Conservation (phyloP, 2,113 vertebrate genomes). For the Alectura lathami region DNA sequence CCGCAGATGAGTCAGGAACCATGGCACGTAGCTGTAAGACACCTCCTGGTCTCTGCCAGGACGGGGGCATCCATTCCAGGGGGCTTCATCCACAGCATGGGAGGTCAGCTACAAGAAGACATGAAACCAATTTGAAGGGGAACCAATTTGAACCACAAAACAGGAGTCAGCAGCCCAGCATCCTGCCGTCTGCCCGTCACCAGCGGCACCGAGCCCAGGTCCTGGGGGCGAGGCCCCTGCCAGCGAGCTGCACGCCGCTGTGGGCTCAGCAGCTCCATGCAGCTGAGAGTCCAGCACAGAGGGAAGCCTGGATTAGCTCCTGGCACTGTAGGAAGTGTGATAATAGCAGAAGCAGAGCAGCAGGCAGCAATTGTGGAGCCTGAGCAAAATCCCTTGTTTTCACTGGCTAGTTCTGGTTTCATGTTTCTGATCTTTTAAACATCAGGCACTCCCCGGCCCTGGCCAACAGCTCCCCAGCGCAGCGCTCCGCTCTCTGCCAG, state of each 20-base stretch:
- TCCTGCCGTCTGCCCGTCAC: not conserved
- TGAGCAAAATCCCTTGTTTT: conserved; percentile 69
- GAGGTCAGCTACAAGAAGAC: rapidly evolving
- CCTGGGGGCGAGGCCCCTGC: not conserved
- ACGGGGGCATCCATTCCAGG: not conserved
- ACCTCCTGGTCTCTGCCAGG: not conserved
- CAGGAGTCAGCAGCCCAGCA: not conserved
- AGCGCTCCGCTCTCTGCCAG: conserved; percentile 22
- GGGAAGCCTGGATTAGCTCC: conserved; percentile 65
- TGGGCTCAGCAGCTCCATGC: conserved; percentile 32
- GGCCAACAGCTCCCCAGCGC: conserved; percentile 25
- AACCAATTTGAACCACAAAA: not conserved
- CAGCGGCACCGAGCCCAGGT: rapidly evolving
- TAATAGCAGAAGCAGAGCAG: conserved; percentile 71
- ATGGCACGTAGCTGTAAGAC: rapidly evolving
- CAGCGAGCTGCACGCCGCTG: not conserved
- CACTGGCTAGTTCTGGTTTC: conserved; percentile 72
- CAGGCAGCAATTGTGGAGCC: conserved; percentile 69
- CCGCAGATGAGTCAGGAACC: not conserved
- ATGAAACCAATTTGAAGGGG: not conserved
- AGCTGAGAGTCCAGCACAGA: conserved; percentile 28
- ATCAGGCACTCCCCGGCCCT: conserved; percentile 37
- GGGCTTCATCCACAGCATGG: not conserved
- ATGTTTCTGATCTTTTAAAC: conserved; percentile 72
- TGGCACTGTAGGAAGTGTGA: conserved; percentile 51